phyloP scores from a whole-genome alignment of 2,888 invertebrate species.

The Drosophila ochracea region DNA sequence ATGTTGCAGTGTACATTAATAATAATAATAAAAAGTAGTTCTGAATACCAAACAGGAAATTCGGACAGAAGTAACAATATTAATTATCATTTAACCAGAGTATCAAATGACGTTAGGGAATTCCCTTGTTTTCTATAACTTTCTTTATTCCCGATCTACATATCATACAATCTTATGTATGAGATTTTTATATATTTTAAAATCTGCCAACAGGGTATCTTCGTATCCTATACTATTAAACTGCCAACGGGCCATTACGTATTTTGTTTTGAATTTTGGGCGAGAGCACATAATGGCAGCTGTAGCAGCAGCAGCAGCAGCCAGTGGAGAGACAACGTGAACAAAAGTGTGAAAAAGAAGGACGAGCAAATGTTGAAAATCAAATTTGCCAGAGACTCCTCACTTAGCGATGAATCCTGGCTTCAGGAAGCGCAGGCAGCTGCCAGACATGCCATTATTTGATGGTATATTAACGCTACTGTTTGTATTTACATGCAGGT shows the following conservation, averaged over 20 bases:
- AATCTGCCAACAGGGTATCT: conserved; percentile 22
- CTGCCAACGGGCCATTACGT: conserved; percentile 16
- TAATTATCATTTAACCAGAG: background rate
- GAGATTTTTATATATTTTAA: background rate
- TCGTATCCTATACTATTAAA: background rate
- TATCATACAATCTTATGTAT: too few species aligned
- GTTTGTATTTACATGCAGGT: conserved; percentile 70
- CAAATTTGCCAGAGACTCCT: conserved; percentile 63
- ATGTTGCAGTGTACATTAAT: background rate
- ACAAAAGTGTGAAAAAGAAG: conserved; percentile 63
- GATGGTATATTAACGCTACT: conserved; percentile 74
- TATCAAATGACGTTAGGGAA: background rate
- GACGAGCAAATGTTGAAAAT: conserved; percentile 69
- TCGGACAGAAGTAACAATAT: background rate
- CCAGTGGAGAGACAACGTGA: conserved; percentile 25
- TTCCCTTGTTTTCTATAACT: background rate
- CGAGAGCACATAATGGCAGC: conserved; percentile 66
- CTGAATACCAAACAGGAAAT: background rate
- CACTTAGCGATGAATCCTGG: conserved; percentile 14
- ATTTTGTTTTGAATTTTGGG: conserved; percentile 41
- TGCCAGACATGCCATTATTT: conserved; percentile 70
- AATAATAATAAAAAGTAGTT: background rate
- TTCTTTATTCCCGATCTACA: background rate
- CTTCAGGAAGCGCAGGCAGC: conserved; percentile 10
- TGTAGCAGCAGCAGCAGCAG: conserved; percentile 4